phyloP scores from a whole-genome alignment of 2,888 invertebrate genomes.

The Drosophila colorata region DNA sequence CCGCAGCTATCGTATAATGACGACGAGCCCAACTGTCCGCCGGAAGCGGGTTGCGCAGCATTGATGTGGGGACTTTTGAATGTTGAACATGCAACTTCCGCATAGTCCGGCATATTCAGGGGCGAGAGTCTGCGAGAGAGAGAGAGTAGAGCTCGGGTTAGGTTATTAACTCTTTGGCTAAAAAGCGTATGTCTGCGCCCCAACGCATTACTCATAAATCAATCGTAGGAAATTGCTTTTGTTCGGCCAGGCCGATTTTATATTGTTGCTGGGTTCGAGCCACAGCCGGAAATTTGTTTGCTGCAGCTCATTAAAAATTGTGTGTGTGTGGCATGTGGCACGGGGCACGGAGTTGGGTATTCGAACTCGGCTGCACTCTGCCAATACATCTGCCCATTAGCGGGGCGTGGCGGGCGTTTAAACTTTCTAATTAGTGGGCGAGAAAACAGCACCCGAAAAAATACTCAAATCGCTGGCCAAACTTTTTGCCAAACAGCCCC shows the following conservation, averaged over 20 bases:
- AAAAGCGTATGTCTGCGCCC: constrained; percentile 64
- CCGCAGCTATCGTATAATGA: constrained; percentile 85
- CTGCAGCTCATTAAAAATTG: constrained; percentile 74
- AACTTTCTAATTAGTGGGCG: constrained; percentile 76
- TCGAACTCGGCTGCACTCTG: constrained; percentile 1
- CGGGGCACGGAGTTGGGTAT: constrained; percentile 11
- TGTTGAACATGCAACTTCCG: constrained; percentile 85
- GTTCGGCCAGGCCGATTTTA: constrained; percentile 49
- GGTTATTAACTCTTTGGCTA: constrained; percentile 30
- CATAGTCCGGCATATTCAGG: constrained; percentile 86
- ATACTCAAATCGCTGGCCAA: constrained; percentile 26
- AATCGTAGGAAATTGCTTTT: constrained; percentile 80
- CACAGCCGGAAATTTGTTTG: constrained; percentile 70
- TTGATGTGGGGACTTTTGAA: constrained; percentile 83
- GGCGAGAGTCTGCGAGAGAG: constrained; percentile 83
- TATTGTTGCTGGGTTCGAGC: constrained; percentile 12
- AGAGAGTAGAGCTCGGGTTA: not conserved
- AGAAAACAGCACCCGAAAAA: constrained; percentile 26
- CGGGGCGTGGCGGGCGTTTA: constrained; percentile 58
- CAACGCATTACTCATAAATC: constrained; percentile 70
- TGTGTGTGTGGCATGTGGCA: constrained; percentile 11
- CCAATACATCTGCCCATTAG: constrained; percentile 57
- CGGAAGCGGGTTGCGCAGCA: constrained; percentile 67
- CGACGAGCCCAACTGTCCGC: constrained; percentile 34
- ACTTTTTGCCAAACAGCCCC: constrained; percentile 24